Conservation (phyloP, 2,797 vertebrate species). For the Glyptemys insculpta region DNA sequence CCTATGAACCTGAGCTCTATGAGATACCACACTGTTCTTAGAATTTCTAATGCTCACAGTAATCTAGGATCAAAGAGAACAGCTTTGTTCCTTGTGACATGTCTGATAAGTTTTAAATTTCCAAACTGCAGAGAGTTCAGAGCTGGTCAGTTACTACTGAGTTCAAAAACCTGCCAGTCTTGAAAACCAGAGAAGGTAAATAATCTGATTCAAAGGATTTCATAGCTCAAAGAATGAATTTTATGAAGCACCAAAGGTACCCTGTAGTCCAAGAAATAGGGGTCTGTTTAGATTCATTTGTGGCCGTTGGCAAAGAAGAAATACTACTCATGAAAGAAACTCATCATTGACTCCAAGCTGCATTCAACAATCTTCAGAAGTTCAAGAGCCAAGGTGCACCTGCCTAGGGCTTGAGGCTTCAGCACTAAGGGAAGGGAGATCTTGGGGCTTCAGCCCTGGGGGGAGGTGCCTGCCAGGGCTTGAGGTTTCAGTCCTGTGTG, state of each 20-base stretch:
- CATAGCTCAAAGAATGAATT: not conserved
- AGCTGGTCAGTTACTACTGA: conserved; percentile 17
- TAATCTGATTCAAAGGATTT: conserved; percentile 47
- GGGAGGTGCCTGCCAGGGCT: not conserved
- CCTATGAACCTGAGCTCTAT: conserved; percentile 73
- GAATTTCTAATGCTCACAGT: conserved; percentile 66
- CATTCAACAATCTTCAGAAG: no score
- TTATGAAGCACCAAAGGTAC: conserved; percentile 26
- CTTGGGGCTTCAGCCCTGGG: no score
- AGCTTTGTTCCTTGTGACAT: conserved; percentile 49
- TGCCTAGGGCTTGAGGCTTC: no score
- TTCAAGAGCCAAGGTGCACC: no score
- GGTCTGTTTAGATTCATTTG: conserved; percentile 25
- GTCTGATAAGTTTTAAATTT: conserved; percentile 52
- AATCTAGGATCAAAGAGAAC: conserved; percentile 73
- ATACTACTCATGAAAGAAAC: not conserved
- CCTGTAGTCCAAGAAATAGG: not conserved
- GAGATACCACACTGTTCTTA: conserved; percentile 72
- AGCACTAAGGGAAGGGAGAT: no score
- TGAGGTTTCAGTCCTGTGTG: not conserved
- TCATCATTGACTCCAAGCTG: not conserved
- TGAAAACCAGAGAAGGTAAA: conserved; percentile 36
- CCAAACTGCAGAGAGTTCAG: conserved; percentile 52
- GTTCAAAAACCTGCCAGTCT: conserved; percentile 44
- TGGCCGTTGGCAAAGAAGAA: conserved; percentile 13